These are phyloP conservation scores for Nipponia nippon DNA, from an alignment of 2,113 vertebrate genomes.

Conservation along the genomic window DNA sequence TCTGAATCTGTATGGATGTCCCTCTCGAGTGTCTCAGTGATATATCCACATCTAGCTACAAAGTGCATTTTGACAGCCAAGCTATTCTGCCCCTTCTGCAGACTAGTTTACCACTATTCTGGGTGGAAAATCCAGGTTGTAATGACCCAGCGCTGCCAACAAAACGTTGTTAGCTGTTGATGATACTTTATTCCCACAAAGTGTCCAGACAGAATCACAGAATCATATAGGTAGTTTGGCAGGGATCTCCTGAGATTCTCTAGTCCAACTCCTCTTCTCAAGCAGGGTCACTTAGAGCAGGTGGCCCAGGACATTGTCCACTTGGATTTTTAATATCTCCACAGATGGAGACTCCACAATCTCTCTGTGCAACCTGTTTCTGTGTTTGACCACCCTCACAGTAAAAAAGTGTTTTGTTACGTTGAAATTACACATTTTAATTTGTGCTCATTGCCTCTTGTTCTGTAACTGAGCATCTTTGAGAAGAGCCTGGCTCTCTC, in stretches of 20 bases:
- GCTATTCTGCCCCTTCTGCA: background rate
- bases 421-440: background rate
- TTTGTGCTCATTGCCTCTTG: background rate
- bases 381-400: background rate
- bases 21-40: background rate
- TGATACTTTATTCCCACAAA: background rate
- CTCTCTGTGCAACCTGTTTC: background rate
- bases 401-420: background rate
- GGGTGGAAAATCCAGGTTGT: background rate
- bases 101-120: background rate
- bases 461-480: background rate
- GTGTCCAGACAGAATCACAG: background rate
- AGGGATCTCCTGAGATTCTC: background rate
- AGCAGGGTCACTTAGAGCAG: background rate
- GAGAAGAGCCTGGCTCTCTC: background rate
- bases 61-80: background rate
- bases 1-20: background rate
- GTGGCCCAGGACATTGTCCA: background rate
- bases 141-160: background rate
- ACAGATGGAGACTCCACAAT: background rate
- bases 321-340: background rate
- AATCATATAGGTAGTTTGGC: background rate
- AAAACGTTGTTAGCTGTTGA: background rate
- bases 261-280: background rate
- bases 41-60: background rate